Conservation (phyloP, 35 echinoderm and acorn worm genomes). For the Anneissia japonica region DNA sequence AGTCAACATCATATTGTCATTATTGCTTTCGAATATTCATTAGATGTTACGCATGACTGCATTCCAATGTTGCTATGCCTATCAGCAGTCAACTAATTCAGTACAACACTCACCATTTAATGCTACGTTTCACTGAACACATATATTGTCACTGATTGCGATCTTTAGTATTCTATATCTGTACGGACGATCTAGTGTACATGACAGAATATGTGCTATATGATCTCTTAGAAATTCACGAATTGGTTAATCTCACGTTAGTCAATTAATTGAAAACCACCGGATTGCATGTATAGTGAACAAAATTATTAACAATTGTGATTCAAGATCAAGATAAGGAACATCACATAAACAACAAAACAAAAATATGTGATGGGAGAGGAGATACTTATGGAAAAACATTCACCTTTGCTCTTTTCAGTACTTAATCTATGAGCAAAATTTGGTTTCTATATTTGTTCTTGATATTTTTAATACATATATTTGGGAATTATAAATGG, state of each 20-base stretch:
- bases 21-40: slow-evolving; percentile 2
- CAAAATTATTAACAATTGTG: too few species aligned
- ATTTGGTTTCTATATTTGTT: not conserved
- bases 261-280: too few species aligned
- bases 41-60: not conserved
- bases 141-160: not conserved
- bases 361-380: too few species aligned
- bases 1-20: not conserved
- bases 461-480: not conserved
- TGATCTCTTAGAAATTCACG: too few species aligned
- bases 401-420: not conserved
- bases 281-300: too few species aligned
- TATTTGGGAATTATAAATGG: too few species aligned
- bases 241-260: too few species aligned
- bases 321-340: too few species aligned
- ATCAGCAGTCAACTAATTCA: not conserved
- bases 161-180: not conserved
- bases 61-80: not conserved
- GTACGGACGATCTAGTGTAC: too few species aligned
- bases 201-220: too few species aligned
- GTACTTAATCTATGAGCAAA: not conserved
- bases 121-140: not conserved
- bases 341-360: too few species aligned
- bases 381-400: not conserved
- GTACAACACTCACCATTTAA: not conserved